Conservation (phyloP, 2,888 invertebrate genomes). For the Acheta domesticus region DNA sequence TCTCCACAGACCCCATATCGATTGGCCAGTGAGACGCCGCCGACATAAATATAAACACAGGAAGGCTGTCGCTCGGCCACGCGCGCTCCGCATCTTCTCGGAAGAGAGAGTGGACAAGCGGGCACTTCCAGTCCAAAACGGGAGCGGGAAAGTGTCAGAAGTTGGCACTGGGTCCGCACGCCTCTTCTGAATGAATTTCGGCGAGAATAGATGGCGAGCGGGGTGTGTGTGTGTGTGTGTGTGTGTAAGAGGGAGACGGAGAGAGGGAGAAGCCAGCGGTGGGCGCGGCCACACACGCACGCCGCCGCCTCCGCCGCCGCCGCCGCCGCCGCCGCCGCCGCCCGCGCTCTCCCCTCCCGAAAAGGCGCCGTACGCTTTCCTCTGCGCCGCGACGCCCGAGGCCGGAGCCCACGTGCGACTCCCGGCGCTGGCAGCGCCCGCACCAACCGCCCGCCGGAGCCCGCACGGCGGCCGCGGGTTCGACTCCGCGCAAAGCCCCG, state of each 20-base stretch:
- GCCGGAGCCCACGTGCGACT: neutral
- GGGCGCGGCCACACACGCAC: neutral
- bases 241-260: neutral
- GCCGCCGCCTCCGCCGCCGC: neutral
- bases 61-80: too few species aligned
- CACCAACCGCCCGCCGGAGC: too few species aligned
- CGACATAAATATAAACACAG: too few species aligned
- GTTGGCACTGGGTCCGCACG: neutral
- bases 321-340: neutral
- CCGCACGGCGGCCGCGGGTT: too few species aligned
- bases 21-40: too few species aligned
- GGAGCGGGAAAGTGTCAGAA: conserved; percentile 1
- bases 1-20: too few species aligned
- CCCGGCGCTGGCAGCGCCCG: neutral
- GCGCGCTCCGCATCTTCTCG: neutral
- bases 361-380: neutral
- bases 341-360: neutral
- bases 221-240: neutral
- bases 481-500: too few species aligned
- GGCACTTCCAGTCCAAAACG: neutral
- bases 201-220: neutral
- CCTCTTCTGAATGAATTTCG: neutral
- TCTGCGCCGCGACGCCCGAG: neutral
- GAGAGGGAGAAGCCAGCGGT: neutral
- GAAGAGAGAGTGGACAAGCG: neutral